phyloP scores from a whole-genome alignment of 2,113 vertebrate species.

The Origma solitaria region DNA sequence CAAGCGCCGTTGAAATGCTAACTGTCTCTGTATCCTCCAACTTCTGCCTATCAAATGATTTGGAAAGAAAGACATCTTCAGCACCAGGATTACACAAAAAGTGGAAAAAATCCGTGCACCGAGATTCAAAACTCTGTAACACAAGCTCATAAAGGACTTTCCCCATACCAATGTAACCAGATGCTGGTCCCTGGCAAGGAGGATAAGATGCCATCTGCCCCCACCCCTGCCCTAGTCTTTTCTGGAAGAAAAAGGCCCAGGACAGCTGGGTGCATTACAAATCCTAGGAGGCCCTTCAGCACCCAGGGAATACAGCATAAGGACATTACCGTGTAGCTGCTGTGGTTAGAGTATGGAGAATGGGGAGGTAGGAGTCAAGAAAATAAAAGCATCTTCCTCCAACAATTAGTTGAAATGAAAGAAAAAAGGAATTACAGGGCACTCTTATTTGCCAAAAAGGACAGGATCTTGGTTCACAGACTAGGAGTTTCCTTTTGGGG shows the following conservation, averaged over 20 bases:
- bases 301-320: neutral
- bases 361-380: fast-evolving
- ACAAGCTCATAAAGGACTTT: neutral
- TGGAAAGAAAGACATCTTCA: neutral
- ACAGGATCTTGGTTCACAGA: neutral
- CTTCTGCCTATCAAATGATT: neutral
- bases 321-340: neutral
- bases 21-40: neutral
- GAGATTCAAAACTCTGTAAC: neutral
- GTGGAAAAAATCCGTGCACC: fast-evolving
- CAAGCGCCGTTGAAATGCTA: neutral
- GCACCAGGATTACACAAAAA: neutral
- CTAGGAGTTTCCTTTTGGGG: neutral
- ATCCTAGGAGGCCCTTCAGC: neutral
- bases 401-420: neutral
- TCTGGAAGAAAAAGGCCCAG: neutral
- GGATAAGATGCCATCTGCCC: neutral
- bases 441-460: neutral
- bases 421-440: neutral
- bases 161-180: fast-evolving
- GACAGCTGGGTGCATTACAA: neutral
- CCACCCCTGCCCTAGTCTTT: neutral
- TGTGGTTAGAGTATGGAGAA: neutral
- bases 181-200: neutral
- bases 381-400: neutral